Evolutionary conservation across 2,797 vertebrate genomes (phyloP).

Genomic region (Apogon talboti): DNA sequence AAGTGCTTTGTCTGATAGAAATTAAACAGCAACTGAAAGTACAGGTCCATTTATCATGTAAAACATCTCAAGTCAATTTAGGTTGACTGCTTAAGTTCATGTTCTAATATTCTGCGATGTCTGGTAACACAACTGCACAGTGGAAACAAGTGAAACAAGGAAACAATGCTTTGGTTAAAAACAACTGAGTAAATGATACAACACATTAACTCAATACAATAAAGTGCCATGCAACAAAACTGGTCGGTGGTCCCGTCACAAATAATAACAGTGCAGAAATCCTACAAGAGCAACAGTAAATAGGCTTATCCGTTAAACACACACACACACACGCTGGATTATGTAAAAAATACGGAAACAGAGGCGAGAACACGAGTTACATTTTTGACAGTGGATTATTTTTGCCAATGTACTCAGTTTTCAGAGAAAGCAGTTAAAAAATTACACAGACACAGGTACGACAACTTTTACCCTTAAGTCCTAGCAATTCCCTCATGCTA

Average conservation of each 20-base stretch:
- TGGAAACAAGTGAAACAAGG: constrained; percentile 32
- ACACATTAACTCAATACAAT: constrained; percentile 65
- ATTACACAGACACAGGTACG: constrained; percentile 40
- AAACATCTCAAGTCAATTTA: constrained; percentile 37
- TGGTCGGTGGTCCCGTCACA: constrained; percentile 56
- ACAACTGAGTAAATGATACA: constrained; percentile 50
- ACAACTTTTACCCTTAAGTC: constrained; percentile 43
- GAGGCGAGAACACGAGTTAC: constrained; percentile 44
- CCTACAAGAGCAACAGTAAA: constrained; percentile 51
- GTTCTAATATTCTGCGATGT: constrained; percentile 20
- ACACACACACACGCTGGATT: constrained; percentile 11
- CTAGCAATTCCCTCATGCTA: constrained; percentile 59
- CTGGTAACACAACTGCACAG: constrained; percentile 31
- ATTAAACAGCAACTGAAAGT: constrained; percentile 17
- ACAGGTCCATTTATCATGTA: constrained; percentile 34
- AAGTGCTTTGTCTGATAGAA: constrained; percentile 51
- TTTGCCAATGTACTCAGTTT: constrained; percentile 46
- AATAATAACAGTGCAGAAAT: constrained; percentile 63
- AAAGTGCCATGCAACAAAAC: constrained; percentile 82
- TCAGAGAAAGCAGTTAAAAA: constrained; percentile 37
- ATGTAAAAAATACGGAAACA: constrained; percentile 30
- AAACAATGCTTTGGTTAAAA: constrained; percentile 77
- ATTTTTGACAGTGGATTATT: constrained; percentile 52
- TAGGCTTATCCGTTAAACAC: constrained; percentile 27
- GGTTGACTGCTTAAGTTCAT: not conserved